A percentile compares a stretch with the other conserved stretches of the same genome.
Conservation (phyloP, 2,888 invertebrate genomes). For the Philereme vetulata region DNA sequence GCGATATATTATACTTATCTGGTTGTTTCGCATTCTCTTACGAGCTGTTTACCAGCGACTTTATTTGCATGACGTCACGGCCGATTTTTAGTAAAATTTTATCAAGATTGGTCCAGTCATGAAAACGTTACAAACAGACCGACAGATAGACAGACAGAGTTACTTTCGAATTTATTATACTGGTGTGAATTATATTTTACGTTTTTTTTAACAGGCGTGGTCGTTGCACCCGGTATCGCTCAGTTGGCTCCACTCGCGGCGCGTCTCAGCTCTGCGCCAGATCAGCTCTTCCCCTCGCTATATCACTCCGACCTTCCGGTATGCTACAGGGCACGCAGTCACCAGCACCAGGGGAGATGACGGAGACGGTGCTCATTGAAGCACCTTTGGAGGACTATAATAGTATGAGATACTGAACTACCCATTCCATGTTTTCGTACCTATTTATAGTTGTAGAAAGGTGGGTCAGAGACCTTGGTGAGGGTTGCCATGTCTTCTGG, state of each 20-base stretch:
- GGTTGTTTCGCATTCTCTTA: too few species aligned
- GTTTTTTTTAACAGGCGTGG: slow-evolving; percentile 82
- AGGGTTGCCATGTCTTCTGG: too few species aligned
- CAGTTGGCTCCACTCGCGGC: slow-evolving; percentile 88
- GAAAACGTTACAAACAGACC: too few species aligned
- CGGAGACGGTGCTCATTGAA: slow-evolving; percentile 36
- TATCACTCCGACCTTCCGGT: slow-evolving; percentile 88
- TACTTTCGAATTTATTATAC: too few species aligned
- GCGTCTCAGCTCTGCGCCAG: slow-evolving; percentile 88
- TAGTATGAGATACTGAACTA: slow-evolving; percentile 35
- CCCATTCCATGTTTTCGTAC: background rate
- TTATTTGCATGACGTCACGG: too few species aligned
- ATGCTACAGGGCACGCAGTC: slow-evolving; percentile 60
- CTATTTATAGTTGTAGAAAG: background rate
- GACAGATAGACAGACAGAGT: too few species aligned
- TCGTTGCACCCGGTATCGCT: slow-evolving; percentile 87
- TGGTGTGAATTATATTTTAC: too few species aligned
- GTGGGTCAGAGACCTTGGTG: too few species aligned
- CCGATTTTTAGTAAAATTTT: too few species aligned
- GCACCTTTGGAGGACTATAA: slow-evolving; percentile 27
- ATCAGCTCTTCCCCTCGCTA: slow-evolving; percentile 89
- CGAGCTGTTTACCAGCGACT: too few species aligned
- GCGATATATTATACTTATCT: too few species aligned
- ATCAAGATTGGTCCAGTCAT: too few species aligned
- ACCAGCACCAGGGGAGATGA: slow-evolving; percentile 45